Conservation (phyloP, 2,888 invertebrate genomes). For the Perithous albicinctus region DNA sequence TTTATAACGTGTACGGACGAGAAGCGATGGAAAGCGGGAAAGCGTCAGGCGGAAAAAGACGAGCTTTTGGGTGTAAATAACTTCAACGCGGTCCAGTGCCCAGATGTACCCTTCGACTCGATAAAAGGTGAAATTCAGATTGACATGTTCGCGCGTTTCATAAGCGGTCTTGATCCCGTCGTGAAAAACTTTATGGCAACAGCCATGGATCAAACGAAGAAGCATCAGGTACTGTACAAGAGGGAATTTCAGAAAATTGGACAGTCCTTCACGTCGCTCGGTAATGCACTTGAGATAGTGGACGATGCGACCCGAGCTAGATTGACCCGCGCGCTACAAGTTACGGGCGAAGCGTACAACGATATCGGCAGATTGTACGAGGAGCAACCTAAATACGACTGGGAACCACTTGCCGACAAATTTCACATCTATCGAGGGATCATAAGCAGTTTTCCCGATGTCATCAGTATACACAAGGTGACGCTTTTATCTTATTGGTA, state of each 20-base stretch:
- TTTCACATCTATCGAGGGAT: conserved; percentile 98
- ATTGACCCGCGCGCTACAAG: conserved; percentile 92
- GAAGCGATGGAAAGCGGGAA: conserved; percentile 98
- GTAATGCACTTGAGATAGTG: conserved; percentile 93
- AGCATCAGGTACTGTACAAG: conserved; percentile 93
- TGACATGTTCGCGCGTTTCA: conserved; percentile 93
- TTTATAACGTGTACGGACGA: conserved; percentile 99
- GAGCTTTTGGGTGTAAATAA: conserved; percentile 95
- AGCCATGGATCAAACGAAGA: conserved; percentile 94
- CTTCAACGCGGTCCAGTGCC: conserved; percentile 95
- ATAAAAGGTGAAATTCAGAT: conserved; percentile 91
- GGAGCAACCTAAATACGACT: conserved; percentile 95
- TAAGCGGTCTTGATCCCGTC: conserved; percentile 94
- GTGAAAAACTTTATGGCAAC: conserved; percentile 93
- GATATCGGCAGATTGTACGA: conserved; percentile 95
- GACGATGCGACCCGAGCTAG: conserved; percentile 88
- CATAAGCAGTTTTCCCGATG: conserved; percentile 95
- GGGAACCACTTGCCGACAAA: conserved; percentile 96
- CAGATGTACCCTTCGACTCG: conserved; percentile 91
- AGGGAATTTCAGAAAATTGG: conserved; percentile 96
- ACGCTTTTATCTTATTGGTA: neutral
- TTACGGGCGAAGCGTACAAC: conserved; percentile 95
- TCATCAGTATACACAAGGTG: conserved; percentile 94
- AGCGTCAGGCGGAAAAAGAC: conserved; percentile 97
- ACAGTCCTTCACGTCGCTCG: conserved; percentile 93